A percentile compares a stretch with the other conserved stretches of the same genome.
Evolutionary conservation across 64 coral and sea anemone species (phyloP).

Genomic region (Orbicella faveolata): DNA sequence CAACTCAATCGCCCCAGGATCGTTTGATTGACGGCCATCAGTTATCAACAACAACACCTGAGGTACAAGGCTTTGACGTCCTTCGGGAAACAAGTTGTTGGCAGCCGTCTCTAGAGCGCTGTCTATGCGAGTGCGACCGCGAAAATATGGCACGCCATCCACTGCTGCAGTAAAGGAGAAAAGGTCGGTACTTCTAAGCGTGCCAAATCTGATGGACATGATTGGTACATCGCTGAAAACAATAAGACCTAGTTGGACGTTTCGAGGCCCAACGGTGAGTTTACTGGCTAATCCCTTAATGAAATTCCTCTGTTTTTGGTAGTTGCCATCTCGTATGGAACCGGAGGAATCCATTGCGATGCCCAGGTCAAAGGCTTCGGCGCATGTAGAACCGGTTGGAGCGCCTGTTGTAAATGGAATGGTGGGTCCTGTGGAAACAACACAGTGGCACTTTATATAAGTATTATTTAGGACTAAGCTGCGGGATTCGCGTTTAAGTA

Average conservation of each 20-base stretch:
- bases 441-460: not conserved
- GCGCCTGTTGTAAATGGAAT: not conserved
- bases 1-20: conserved; percentile 30
- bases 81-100: conserved; percentile 14
- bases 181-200: conserved; percentile 33
- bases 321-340: conserved; percentile 42
- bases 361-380: conserved; percentile 58
- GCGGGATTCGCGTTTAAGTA: not conserved
- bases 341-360: conserved; percentile 69
- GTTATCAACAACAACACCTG: conserved; percentile 60
- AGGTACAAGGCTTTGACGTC: conserved; percentile 17
- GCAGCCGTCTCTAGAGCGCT: conserved; percentile 36
- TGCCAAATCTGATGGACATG: conserved; percentile 43
- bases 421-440: conserved; percentile 6
- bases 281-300: conserved; percentile 27
- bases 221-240: conserved; percentile 51
- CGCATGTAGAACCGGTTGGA: conserved; percentile 13
- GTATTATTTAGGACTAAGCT: not conserved
- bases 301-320: conserved; percentile 53
- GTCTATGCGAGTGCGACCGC: conserved; percentile 50
- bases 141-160: conserved; percentile 44
- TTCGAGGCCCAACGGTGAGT: conserved; percentile 6
- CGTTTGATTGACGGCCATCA: conserved; percentile 62
- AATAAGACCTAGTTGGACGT: conserved; percentile 51
- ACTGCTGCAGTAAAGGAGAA: conserved; percentile 34